Percentiles rank a stretch among this genome's conserved stretches.
Conservation (phyloP, 2,797 vertebrate genomes). For the Merluccius polli region DNA sequence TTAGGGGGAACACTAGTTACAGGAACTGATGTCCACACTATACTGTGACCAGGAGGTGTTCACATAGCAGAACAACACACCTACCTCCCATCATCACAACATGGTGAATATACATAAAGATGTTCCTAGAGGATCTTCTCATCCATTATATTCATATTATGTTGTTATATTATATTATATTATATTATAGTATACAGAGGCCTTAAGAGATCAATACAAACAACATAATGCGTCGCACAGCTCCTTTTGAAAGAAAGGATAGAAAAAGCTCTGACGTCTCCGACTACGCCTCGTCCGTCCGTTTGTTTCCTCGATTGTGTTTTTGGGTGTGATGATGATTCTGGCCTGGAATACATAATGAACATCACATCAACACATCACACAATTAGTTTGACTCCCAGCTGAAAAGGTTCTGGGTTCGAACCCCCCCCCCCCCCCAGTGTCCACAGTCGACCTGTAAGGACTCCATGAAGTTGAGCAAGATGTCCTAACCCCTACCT, state of each 20-base stretch:
- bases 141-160: not conserved
- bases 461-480: not conserved
- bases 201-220: not conserved
- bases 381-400: not conserved
- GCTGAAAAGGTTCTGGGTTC: not conserved
- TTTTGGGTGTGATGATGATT: not conserved
- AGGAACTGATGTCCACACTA: not conserved
- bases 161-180: not conserved
- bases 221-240: not conserved
- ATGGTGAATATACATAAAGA: not conserved
- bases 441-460: not conserved
- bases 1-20: constrained; percentile 44
- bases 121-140: too few relatives aligned
- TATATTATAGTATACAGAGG: not conserved
- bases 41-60: not conserved
- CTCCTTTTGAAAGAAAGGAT: not conserved
- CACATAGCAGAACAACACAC: not conserved
- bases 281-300: too few relatives aligned
- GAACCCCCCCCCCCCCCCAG: too few relatives aligned
- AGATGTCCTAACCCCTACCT: not conserved
- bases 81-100: not conserved
- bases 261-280: not conserved
- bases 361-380: not conserved
- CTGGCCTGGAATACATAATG: not conserved
- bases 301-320: not conserved